These are phyloP conservation scores for Metridium senile DNA, from an alignment of 92 coral and sea anemone species.

Conservation along the genomic window DNA sequence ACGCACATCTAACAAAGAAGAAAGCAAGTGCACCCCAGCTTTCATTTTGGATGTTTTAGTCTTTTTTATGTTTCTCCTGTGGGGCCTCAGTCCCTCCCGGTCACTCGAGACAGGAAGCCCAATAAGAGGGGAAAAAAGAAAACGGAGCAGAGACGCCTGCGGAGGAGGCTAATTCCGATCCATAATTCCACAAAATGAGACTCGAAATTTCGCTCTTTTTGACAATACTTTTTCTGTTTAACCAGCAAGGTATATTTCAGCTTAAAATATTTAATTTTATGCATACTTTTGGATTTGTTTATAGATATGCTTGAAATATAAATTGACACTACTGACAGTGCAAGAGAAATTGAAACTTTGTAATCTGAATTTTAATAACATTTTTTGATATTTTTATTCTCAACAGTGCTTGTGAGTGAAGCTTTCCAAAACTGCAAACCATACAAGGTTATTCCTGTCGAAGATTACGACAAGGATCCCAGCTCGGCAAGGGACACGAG, in stretches of 20 bases:
- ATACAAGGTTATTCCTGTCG: constrained; percentile 52
- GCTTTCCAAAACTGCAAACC: constrained; percentile 46
- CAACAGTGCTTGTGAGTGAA: not conserved
- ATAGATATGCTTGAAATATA: not conserved
- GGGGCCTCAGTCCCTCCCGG: too few species aligned
- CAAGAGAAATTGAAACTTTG: not conserved
- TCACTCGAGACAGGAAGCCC: too few species aligned
- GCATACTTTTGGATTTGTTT: not conserved
- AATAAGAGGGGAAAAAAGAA: too few species aligned
- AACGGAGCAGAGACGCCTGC: too few species aligned
- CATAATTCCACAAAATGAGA: not conserved
- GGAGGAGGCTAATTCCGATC: too few species aligned
- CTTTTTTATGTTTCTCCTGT: too few species aligned
- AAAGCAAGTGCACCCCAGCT: too few species aligned
- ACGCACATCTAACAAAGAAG: too few species aligned
- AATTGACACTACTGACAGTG: too few species aligned
- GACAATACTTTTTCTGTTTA: not conserved
- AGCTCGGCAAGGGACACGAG: constrained; percentile 34
- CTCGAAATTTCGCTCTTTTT: not conserved
- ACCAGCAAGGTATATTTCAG: not conserved
- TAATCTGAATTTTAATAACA: too few species aligned
- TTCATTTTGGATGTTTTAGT: too few species aligned
- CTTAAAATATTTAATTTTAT: not conserved
- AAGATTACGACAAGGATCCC: constrained; percentile 56
- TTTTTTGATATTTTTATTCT: too few species aligned